These are phyloP conservation scores for Platygyra sinensis DNA, from an alignment of 64 coral and sea anemone species.

Conservation along the genomic window DNA sequence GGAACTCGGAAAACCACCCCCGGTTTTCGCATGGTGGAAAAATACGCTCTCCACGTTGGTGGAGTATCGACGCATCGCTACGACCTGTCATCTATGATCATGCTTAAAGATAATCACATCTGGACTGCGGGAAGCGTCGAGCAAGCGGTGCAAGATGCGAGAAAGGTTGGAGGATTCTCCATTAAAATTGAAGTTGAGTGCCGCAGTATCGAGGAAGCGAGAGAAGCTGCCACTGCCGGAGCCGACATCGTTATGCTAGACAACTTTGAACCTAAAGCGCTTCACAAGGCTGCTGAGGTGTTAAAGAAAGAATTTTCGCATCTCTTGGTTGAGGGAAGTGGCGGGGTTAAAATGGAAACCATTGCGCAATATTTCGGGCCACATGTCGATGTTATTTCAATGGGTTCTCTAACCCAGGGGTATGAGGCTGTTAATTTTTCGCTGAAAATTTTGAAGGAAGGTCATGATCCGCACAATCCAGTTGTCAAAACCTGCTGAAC, in stretches of 20 bases:
- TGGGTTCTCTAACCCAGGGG: slow-evolving; percentile 89
- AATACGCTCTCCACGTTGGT: slow-evolving; percentile 89
- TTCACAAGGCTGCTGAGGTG: slow-evolving; percentile 66
- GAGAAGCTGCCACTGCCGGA: slow-evolving; percentile 75
- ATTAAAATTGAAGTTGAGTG: slow-evolving; percentile 99
- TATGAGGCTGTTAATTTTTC: slow-evolving; percentile 89
- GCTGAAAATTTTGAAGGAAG: slow-evolving; percentile 90
- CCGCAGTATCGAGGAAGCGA: slow-evolving; percentile 85
- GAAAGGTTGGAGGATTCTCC: slow-evolving; percentile 86
- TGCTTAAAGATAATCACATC: slow-evolving; percentile 99
- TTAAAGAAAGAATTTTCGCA: slow-evolving; percentile 86
- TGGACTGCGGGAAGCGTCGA: slow-evolving; percentile 83
- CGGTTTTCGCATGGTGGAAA: slow-evolving; percentile 96
- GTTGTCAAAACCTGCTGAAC: slow-evolving; percentile 43
- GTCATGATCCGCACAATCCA: slow-evolving; percentile 75
- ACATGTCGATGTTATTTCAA: slow-evolving; percentile 83
- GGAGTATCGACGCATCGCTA: slow-evolving; percentile 89
- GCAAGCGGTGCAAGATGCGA: slow-evolving; percentile 80
- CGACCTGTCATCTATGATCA: slow-evolving; percentile 96
- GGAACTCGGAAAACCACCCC: slow-evolving; percentile 98
- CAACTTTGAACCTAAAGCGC: slow-evolving; percentile 77
- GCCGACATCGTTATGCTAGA: slow-evolving; percentile 96
- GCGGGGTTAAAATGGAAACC: slow-evolving; percentile 75
- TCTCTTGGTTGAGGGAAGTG: slow-evolving; percentile 91
- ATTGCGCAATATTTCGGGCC: slow-evolving; percentile 87